Conservation (phyloP, 2,888 invertebrate species). For the Argynnis bischoffii region DNA sequence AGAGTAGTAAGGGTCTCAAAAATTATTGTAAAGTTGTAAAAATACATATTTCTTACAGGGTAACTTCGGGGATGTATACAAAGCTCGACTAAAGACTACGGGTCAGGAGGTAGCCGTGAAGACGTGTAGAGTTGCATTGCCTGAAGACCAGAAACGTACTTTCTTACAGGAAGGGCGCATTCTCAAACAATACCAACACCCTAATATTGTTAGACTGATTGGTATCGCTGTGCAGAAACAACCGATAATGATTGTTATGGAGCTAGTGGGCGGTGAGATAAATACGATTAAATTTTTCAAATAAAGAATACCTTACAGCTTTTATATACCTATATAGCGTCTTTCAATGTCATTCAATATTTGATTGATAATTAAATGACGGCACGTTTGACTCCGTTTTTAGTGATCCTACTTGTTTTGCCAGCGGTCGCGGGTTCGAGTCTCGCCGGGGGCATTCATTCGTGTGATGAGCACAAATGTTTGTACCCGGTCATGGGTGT, state of each 20-base stretch:
- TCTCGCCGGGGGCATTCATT: no score
- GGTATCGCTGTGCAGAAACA: constrained; percentile 99
- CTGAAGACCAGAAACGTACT: constrained; percentile 96
- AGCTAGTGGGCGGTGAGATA: constrained; percentile 90
- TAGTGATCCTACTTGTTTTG: no score
- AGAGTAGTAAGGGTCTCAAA: not conserved
- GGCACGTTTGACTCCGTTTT: no score
- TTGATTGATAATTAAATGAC: no score
- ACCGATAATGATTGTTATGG: constrained; percentile 99
- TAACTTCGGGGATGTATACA: constrained; percentile 98
- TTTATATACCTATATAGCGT: no score
- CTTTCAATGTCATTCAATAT: no score
- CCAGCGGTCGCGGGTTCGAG: no score
- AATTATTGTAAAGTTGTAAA: not conserved
- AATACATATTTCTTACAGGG: constrained; percentile 83
- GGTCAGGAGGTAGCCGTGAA: constrained; percentile 96
- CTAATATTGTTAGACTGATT: constrained; percentile 97
- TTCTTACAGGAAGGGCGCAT: constrained; percentile 98
- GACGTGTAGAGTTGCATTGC: constrained; percentile 95
- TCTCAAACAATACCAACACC: constrained; percentile 97
- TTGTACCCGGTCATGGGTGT: no score
- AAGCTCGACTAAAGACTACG: constrained; percentile 91
- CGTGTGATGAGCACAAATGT: no score
- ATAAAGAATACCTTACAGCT: no score
- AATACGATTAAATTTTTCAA: not conserved